Conservation (phyloP, 2,113 vertebrate species). For the Caranx ignobilis region DNA sequence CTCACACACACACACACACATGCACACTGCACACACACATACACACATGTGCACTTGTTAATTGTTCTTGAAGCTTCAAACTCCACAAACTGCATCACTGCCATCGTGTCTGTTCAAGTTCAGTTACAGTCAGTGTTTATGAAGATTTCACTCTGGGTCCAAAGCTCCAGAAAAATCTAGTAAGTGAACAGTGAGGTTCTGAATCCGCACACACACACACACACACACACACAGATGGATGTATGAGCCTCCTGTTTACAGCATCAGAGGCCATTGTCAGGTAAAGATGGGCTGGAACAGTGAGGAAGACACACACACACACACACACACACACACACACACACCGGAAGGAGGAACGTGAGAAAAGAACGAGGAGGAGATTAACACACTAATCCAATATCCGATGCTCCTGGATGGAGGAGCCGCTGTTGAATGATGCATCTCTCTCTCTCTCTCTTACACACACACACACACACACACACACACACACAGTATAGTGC, state of each 20-base stretch:
- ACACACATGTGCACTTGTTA: background rate
- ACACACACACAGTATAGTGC: background rate
- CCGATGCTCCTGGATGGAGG: constrained; percentile 71
- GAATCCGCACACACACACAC: too few relatives aligned
- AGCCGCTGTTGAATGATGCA: constrained; percentile 68
- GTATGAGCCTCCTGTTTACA: constrained; percentile 6
- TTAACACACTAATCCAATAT: constrained; percentile 80
- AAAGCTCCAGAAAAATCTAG: too few relatives aligned
- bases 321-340: constrained; percentile 31
- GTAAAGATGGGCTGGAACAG: constrained; percentile 13
- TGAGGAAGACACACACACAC: constrained; percentile 8
- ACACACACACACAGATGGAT: too few relatives aligned
- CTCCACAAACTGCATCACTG: background rate
- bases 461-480: constrained; percentile 13
- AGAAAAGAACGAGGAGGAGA: constrained; percentile 71
- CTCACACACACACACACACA: constrained; percentile 39
- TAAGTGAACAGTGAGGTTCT: too few relatives aligned
- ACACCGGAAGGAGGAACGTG: constrained; percentile 51
- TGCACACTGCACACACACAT: constrained; percentile 43
- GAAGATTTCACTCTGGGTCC: too few relatives aligned
- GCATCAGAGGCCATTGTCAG: constrained; percentile 7
- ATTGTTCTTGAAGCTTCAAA: background rate
- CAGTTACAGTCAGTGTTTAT: too few relatives aligned
- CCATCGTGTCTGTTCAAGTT: background rate
- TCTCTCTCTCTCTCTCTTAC: constrained; percentile 18